Evolutionary conservation across 2,113 vertebrate genomes (phyloP), one percentile per base, ranked within the genome.

Genomic region (Calcarius ornatus): DNA sequence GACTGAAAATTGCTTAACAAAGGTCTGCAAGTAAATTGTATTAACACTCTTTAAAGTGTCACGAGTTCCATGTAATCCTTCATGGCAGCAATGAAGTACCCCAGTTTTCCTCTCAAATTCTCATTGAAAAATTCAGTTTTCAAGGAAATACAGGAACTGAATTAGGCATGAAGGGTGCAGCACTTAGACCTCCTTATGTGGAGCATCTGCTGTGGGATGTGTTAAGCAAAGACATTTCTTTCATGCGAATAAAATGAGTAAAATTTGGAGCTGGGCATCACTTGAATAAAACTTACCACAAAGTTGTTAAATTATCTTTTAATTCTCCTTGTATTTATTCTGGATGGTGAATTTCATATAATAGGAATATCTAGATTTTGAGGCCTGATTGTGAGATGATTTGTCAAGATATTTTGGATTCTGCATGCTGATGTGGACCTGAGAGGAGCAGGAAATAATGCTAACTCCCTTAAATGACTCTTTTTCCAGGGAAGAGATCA

Each of bases 401-500:
- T 69, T 43, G 12, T 48, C 10, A 6, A 70, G 27, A 6, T 19
- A 2, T 31, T 61, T 51, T 47, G 70, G 7, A 30, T 43, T 76
- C 37, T 82, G 53, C n/a, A 43, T 70, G 50, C 24, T 90, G 35
- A 30, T 0, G 1, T 37, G 43, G 27, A 60, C 15, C 12, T 68
- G 78, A 63, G 9, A 30, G 33, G 10, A 79, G n/a, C 61, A 91
- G 63, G 63, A 50, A 65, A 35, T 73, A 45, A 89, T 31, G 33
- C 43, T 86, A 61, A 83, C 50, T 43, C 31, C 15, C 83, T 37
- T 53, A 24, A 63, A 65, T 77, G 40, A 28, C 16, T 83, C 50
- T 22, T 28, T 47, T 48, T 18, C 31, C 95, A 99, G 99, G 98
- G 51, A 98, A 98, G 95, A 98, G 98, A 94, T 95, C 98, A 7